Evolutionary conservation across 2,113 vertebrate genomes (phyloP).

Genomic region (Chloropsis cyanopogon): DNA sequence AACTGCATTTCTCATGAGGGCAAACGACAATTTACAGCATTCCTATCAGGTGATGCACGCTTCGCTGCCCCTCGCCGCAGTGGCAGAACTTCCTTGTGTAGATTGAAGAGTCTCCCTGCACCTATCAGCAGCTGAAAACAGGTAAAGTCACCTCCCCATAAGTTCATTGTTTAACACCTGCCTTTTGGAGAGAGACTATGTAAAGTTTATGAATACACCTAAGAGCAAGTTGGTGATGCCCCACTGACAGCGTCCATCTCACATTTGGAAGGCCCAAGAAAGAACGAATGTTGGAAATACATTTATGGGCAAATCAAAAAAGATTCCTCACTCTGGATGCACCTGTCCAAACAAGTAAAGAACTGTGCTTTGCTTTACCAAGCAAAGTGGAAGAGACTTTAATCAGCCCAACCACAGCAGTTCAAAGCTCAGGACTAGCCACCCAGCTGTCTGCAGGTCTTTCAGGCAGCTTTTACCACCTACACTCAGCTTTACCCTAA

Average conservation of each 20-base stretch:
- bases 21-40: background rate
- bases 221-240: background rate
- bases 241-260: background rate
- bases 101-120: background rate
- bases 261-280: background rate
- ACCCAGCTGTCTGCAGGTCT: background rate
- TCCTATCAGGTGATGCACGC: background rate
- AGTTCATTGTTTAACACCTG: background rate
- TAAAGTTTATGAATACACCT: background rate
- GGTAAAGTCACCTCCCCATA: background rate
- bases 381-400: background rate
- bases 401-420: background rate
- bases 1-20: background rate
- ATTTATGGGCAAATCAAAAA: background rate
- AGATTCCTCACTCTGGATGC: background rate
- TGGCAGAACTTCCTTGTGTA: background rate
- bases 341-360: background rate
- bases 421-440: background rate
- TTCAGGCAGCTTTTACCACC: background rate
- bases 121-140: background rate
- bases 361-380: background rate
- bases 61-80: rapidly evolving
- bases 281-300: background rate
- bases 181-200: background rate
- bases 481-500: background rate